Evolutionary conservation across 2,113 vertebrate species (phyloP), one percentile per base, ranked within the genome.

Genomic region (Symphodus melops): DNA sequence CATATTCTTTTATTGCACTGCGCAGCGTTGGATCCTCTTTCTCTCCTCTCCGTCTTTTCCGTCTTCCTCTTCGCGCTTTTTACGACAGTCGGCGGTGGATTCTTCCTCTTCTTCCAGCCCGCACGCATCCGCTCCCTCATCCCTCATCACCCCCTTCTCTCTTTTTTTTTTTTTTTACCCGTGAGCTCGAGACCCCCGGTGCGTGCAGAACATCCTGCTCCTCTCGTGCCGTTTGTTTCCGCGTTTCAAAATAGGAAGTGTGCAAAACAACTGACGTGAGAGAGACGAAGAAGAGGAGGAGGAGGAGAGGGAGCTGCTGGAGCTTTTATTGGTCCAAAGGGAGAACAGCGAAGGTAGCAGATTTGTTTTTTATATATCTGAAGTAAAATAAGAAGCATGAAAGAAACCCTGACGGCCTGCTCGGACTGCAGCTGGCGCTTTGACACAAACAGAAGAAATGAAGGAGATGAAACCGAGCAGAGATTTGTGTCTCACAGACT

Each of bases 1-100:
- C 97, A 98, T 99, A 98, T 99, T 96, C 95, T 98, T 99, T 99
- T 99, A 99, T 96, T 95, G 96, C 96, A 83, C 94, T 93, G 75
- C 96, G 91, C 94, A 90, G 94, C 95, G 87, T 90, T 93, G 95
- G 91, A 95, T 97, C 95, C 96, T 94, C 93, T 93, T 91, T 86
- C 79, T 85, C 60, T 77, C 84, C 16, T 62, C 41, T 68, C 20
- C 55, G 65, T 67, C 71, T 72, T 61, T 46, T 80, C 61, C 57
- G 25, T 81, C 74, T 84, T 87, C 85, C 66, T 79, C 60, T 83
- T 46, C 59, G 53, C 77, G 72, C 28, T 90, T 97, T 85, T 96
- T 95, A 96, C 94, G 94, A 95, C 93, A 93, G 94, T 92, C 91
- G 93, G 88, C 94, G 93, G 86, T 66, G 16, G 95, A 70, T 80